phyloP scores from a whole-genome alignment of 2,797 vertebrate species.

The Aphelocoma californica region DNA sequence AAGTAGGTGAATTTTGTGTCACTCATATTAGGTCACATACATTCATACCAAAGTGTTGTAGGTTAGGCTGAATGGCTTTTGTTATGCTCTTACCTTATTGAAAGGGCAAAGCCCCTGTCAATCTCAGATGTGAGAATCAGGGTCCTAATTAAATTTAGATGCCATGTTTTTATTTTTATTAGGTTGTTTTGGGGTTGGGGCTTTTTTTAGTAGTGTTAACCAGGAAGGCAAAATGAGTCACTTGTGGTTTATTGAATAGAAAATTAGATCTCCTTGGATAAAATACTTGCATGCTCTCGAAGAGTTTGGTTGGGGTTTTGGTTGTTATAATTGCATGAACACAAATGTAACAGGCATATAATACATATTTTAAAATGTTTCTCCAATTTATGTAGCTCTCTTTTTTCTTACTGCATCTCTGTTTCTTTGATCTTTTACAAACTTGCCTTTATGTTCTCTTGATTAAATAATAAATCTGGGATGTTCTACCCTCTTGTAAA shows the following conservation, averaged over 20 bases:
- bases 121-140: neutral
- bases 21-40: neutral
- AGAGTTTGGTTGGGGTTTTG: neutral
- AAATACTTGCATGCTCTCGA: neutral
- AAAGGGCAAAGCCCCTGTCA: neutral
- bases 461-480: constrained; percentile 29
- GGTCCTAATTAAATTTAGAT: neutral
- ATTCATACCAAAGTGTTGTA: neutral
- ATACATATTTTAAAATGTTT: constrained; percentile 22
- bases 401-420: neutral
- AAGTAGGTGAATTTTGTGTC: neutral
- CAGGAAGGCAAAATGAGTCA: neutral
- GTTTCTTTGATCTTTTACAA: constrained; percentile 34
- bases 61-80: neutral
- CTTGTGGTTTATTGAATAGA: neutral
- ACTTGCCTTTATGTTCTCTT: neutral
- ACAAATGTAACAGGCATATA: neutral
- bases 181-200: neutral
- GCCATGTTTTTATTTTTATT: neutral
- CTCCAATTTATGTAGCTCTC: neutral
- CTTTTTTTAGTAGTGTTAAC: neutral
- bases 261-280: neutral
- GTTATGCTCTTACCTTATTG: neutral
- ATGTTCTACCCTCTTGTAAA: neutral
- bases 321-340: neutral